phyloP scores from a whole-genome alignment of 1,140 invertebrate genomes.

The Drosophila saltans region DNA sequence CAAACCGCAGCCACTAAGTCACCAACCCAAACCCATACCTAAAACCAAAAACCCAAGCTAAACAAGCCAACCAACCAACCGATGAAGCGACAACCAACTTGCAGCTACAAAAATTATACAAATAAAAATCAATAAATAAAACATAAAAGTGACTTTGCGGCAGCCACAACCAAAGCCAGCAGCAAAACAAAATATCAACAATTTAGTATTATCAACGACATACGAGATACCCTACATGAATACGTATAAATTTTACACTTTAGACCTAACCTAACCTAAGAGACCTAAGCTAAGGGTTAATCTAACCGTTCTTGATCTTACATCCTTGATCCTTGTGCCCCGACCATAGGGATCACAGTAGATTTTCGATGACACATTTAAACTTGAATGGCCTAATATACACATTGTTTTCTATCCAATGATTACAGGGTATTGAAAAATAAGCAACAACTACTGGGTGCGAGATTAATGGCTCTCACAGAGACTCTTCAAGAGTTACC shows the following conservation, averaged over 20 bases:
- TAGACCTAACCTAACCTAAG: too few species aligned
- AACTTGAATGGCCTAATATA: too few species aligned
- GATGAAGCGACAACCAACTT: slow-evolving; percentile 17
- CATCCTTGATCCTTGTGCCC: too few species aligned
- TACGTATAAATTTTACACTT: too few species aligned
- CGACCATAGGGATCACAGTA: too few species aligned
- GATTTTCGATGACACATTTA: too few species aligned
- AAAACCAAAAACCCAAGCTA: slow-evolving; percentile 13
- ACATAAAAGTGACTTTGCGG: slow-evolving; percentile 68
- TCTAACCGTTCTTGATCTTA: too few species aligned
- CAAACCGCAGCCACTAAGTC: slow-evolving; percentile 57
- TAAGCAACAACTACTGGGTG: slow-evolving; percentile 29
- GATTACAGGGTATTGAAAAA: not conserved
- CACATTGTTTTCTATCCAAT: not conserved
- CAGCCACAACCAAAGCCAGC: slow-evolving; percentile 21
- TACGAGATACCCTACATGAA: not conserved
- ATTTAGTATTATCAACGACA: not conserved
- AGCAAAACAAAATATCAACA: not conserved
- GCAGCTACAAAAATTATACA: slow-evolving; percentile 38
- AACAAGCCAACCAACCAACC: not conserved
- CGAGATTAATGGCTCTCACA: slow-evolving; percentile 37
- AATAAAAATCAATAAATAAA: slow-evolving; percentile 79
- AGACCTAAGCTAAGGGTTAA: too few species aligned
- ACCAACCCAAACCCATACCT: slow-evolving; percentile 30
- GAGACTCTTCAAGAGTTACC: not conserved